Base-by-base conservation (phyloP, 2,888 invertebrate species). In the Drosophila algonquin region DNA sequence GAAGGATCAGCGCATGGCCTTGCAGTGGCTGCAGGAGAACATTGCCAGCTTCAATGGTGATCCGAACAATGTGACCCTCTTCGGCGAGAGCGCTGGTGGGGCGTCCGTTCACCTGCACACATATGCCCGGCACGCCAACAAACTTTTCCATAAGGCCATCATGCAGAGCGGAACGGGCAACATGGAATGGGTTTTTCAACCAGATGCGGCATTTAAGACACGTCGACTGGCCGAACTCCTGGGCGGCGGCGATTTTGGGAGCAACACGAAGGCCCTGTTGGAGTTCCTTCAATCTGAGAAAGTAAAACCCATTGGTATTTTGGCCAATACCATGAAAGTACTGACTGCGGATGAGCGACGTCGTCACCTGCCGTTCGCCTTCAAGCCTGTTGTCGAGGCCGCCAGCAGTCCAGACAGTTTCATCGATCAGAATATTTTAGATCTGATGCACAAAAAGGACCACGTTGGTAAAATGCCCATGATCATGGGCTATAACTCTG, bases 401-500 rank as follows among this genome's bases (percentile, higher is more conserved):
- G 53, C 70, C 0, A 69, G 64, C 10, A 87, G 86, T 71, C 75
- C 83, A 0, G 91, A 92, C 30, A 84, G 88, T 12, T 89, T 92
- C 32, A 79, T 92, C 12, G 54, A 73, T 24, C n/a, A 51, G 14
- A 64, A 84, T 94, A 83, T 95, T 87, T 55, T 94, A 80, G 76
- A 93, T 48, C 90, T 93, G 9, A 64, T 94, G 12, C 91, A 91
- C 68, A 81, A 82, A 56, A 92, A 91, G n/a, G 88, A 90, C 1
- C 61, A 52, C 1, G 51, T 92, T 40, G 89, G 93, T 21, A 91
- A 93, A 0, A 93, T 93, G 7, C 94, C 94, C 1, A 86, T 93
- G 0, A 92, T 94, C 4, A 91, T 93, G 74, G 94, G 94, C 6
- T 88, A 94, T 0, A 94, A 93, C 57, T 93, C 93, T 0, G 93